Percentiles rank a stretch among this genome's conserved stretches.
Evolutionary conservation across 2,113 vertebrate genomes (phyloP).

Genomic region (Toxostoma redivivum): DNA sequence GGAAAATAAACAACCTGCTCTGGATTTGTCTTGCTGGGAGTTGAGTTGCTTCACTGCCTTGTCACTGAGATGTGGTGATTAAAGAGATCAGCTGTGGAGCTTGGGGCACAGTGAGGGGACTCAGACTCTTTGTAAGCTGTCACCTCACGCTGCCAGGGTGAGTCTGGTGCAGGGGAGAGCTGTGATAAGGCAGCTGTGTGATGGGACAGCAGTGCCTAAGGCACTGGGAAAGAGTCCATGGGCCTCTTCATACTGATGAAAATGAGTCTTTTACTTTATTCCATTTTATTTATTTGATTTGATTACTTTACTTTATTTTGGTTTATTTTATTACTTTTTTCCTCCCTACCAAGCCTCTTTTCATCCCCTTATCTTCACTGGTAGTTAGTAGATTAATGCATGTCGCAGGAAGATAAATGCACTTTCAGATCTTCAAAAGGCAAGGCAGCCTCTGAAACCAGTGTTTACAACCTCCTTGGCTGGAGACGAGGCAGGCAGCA

Average conservation of each 20-base stretch:
- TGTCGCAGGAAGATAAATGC: slow-evolving; percentile 51
- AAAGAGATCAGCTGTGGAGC: background rate
- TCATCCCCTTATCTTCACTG: slow-evolving; percentile 21
- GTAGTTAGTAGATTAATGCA: slow-evolving; percentile 38
- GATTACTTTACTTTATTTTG: background rate
- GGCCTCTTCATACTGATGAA: background rate
- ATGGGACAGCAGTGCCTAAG: background rate
- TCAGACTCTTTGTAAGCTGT: background rate
- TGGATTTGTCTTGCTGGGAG: slow-evolving; percentile 2
- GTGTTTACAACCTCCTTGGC: background rate
- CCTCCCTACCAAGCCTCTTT: background rate
- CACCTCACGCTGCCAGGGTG: background rate
- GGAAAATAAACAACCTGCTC: slow-evolving; percentile 19
- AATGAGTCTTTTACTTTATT: background rate
- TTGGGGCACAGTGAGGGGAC: background rate
- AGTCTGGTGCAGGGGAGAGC: background rate
- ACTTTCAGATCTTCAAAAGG: slow-evolving; percentile 47
- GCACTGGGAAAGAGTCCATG: background rate
- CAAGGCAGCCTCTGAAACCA: slow-evolving; percentile 22
- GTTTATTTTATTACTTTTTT: background rate
- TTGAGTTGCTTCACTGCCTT: background rate
- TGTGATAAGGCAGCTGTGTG: slow-evolving; percentile 14
- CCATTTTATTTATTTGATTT: background rate
- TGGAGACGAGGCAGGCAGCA: background rate
- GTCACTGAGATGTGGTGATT: background rate